Percentiles rank a stretch among this genome's conserved stretches.
phyloP scores from a whole-genome alignment of 2,888 invertebrate genomes.

The Lithophane socia region DNA sequence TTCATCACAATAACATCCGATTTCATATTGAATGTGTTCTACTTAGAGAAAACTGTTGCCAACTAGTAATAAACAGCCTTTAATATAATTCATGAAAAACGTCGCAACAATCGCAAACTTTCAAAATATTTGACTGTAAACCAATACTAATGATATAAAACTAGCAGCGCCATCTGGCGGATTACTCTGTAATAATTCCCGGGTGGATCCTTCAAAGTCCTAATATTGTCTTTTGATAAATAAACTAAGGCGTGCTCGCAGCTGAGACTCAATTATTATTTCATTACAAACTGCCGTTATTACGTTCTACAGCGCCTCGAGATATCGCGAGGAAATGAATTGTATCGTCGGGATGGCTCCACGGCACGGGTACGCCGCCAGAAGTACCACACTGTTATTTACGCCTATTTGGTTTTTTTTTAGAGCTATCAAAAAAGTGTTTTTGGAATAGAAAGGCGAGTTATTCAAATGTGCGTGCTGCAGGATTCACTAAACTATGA shows the following conservation, averaged over 20 bases:
- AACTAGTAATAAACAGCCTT: not conserved
- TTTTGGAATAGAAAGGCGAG: not conserved
- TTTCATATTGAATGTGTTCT: not conserved
- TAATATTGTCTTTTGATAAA: constrained; percentile 80
- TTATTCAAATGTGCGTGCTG: not conserved
- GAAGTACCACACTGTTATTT: constrained; percentile 36
- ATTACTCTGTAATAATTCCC: constrained; percentile 68
- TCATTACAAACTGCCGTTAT: constrained; percentile 76
- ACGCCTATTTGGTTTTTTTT: constrained; percentile 14
- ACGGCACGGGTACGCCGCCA: constrained; percentile 12
- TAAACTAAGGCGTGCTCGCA: constrained; percentile 72
- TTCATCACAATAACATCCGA: not conserved
- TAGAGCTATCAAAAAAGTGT: constrained; percentile 7
- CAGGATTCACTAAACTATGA: not conserved
- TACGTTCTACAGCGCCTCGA: constrained; percentile 67
- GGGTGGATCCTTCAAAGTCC: constrained; percentile 68
- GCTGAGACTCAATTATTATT: constrained; percentile 76
- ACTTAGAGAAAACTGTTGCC: not conserved
- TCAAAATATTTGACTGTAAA: constrained; percentile 22
- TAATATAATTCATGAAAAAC: constrained; percentile 5
- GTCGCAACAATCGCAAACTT: constrained; percentile 13
- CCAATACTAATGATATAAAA: constrained; percentile 38
- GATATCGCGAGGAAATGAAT: constrained; percentile 68
- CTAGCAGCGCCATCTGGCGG: constrained; percentile 55
- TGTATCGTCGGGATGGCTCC: constrained; percentile 52